Evolutionary conservation across 2,888 invertebrate genomes (phyloP).

Genomic region (Scaptodrosophila latifasciaeformis): DNA sequence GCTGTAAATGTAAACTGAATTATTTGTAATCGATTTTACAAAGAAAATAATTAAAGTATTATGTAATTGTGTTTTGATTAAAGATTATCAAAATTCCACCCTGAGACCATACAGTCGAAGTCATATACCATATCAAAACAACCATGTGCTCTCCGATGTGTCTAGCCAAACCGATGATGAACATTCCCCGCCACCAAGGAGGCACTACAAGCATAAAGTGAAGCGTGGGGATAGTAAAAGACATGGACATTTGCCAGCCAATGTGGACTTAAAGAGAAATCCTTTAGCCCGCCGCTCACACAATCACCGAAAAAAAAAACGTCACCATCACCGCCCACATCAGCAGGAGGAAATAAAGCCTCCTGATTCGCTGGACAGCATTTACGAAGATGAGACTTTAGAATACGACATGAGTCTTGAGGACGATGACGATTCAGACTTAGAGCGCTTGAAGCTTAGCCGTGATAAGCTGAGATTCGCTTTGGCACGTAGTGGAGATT

Average conservation of each 20-base stretch:
- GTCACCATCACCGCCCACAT: conserved; percentile 22
- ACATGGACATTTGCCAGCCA: not conserved
- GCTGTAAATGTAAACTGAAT: no score
- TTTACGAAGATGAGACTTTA: conserved; percentile 38
- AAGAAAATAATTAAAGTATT: no score
- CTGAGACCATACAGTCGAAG: not conserved
- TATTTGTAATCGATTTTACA: no score
- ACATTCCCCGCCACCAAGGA: conserved; percentile 32
- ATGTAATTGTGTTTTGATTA: not conserved
- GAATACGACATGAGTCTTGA: conserved; percentile 38
- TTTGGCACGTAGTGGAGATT: conserved; percentile 43
- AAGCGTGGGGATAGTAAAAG: conserved; percentile 24
- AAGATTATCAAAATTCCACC: conserved; percentile 37
- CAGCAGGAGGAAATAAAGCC: conserved; percentile 6
- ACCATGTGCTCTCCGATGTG: conserved; percentile 43
- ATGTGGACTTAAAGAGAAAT: conserved; percentile 15
- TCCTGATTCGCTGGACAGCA: conserved; percentile 41
- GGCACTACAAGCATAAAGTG: conserved; percentile 27
- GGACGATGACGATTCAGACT: conserved; percentile 33
- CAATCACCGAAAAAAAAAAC: conserved; percentile 18
- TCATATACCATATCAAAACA: not conserved
- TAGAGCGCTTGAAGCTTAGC: conserved; percentile 48
- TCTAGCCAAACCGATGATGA: conserved; percentile 40
- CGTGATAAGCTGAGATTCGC: conserved; percentile 66
- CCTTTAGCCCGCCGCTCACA: conserved; percentile 17